Conservation (phyloP, 2,113 vertebrate species). For the Gracilinanus agilis region DNA sequence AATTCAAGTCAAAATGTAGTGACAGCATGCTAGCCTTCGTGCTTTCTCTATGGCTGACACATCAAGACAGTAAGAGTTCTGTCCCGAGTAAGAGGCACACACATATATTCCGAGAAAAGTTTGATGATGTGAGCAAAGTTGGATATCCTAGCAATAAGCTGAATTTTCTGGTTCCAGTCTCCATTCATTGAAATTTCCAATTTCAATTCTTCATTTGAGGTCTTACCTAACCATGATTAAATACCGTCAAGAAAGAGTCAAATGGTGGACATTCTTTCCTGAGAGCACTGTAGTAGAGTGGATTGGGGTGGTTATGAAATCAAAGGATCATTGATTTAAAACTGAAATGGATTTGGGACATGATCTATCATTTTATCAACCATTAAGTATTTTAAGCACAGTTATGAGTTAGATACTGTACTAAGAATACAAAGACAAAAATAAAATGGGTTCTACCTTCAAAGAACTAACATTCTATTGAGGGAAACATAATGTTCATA, state of each 20-base stretch:
- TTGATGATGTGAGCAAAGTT: background rate
- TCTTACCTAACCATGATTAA: background rate
- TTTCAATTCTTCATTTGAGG: background rate
- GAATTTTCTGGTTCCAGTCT: background rate
- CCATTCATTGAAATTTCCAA: background rate
- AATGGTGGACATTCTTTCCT: background rate
- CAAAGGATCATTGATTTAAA: background rate
- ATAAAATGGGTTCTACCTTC: background rate
- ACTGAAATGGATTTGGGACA: background rate
- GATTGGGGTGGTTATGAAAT: background rate
- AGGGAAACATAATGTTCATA: background rate
- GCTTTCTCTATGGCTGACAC: background rate
- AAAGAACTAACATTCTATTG: background rate
- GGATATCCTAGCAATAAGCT: conserved; percentile 39
- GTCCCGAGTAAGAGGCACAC: background rate
- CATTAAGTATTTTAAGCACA: background rate
- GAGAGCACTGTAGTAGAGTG: background rate
- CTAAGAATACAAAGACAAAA: background rate
- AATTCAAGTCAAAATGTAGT: conserved; percentile 12
- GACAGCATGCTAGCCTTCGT: accelerated
- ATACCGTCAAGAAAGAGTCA: background rate
- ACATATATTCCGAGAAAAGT: background rate
- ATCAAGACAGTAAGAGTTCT: conserved; percentile 3
- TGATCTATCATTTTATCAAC: background rate
- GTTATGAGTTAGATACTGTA: background rate